Percentiles rank a stretch among this genome's conserved stretches.
Evolutionary conservation across 2,113 vertebrate genomes (phyloP).

Genomic region (Lipotes vexillifer): DNA sequence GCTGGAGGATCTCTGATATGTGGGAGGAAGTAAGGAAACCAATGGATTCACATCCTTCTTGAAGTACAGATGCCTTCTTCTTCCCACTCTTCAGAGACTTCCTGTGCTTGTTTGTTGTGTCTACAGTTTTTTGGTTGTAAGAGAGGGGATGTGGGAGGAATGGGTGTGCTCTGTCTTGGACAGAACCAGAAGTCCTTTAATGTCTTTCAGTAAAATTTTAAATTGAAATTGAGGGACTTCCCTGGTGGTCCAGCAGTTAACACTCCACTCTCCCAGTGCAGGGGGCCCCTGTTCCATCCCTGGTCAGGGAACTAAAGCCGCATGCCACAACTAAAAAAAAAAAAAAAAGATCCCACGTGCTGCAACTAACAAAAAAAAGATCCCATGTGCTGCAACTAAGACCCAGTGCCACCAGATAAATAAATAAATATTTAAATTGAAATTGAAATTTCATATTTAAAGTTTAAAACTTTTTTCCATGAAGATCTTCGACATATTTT

Average conservation of each 20-base stretch:
- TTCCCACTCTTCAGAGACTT: neutral
- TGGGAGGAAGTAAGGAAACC: neutral
- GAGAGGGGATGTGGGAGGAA: neutral
- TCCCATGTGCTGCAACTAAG: too few species aligned
- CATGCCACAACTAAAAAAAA: too few species aligned
- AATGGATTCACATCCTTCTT: neutral
- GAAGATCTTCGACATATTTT: neutral
- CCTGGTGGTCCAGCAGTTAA: too few species aligned
- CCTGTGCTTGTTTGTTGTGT: neutral
- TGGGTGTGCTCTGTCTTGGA: neutral
- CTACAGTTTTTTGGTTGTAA: neutral
- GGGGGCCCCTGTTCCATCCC: too few species aligned
- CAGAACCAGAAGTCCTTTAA: neutral
- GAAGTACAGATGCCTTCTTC: neutral
- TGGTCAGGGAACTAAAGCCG: too few species aligned
- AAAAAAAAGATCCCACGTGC: too few species aligned
- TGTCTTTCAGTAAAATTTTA: neutral
- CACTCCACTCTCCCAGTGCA: too few species aligned
- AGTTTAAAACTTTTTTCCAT: neutral
- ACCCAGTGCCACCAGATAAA: too few species aligned
- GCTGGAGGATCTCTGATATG: neutral
- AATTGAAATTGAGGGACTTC: neutral
- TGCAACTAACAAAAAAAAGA: too few species aligned
- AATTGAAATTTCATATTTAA: neutral
- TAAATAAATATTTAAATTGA: neutral